These are phyloP conservation scores for Caenorhabditis sp. DNA, from an alignment of 2,888 invertebrate genomes.

Conservation along the genomic window DNA sequence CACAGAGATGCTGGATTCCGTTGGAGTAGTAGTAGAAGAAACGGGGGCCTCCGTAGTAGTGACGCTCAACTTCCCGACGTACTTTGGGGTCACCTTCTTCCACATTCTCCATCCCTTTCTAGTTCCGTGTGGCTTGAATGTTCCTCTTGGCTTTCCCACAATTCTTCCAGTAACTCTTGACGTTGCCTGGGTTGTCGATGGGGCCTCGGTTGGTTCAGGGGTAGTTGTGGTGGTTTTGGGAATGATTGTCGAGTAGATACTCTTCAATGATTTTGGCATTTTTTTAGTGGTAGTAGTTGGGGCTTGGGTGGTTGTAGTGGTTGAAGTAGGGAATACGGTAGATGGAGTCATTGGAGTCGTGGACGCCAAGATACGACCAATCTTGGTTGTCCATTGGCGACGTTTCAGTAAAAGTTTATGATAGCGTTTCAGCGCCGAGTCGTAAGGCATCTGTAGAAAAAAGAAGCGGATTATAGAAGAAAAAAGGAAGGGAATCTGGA, in stretches of 20 bases:
- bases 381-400: constrained; percentile 64
- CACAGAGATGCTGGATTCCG: constrained; percentile 53
- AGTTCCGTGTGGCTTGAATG: constrained; percentile 58
- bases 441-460: constrained; percentile 62
- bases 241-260: constrained; percentile 71
- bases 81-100: constrained; percentile 70
- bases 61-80: constrained; percentile 45
- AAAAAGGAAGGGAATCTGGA: constrained; percentile 16
- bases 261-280: constrained; percentile 69
- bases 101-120: constrained; percentile 65
- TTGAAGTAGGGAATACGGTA: constrained; percentile 39
- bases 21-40: constrained; percentile 58
- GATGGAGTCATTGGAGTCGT: constrained; percentile 52
- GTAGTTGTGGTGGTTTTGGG: constrained; percentile 50
- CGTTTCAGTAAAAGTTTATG: constrained; percentile 73
- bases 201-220: constrained; percentile 22
- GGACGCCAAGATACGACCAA: constrained; percentile 55
- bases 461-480: constrained; percentile 51
- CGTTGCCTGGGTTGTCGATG: constrained; percentile 12
- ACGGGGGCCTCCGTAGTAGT: constrained; percentile 62
- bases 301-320: constrained; percentile 53
- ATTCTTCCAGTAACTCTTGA: constrained; percentile 33
- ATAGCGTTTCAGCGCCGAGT: constrained; percentile 72
- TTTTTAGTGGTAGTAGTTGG: constrained; percentile 56
- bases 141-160: constrained; percentile 43